Percentiles rank a stretch among this genome's conserved stretches.
These are phyloP conservation scores for Puntigrus tetrazona DNA, from an alignment of 2,113 vertebrate species.

Conservation along the genomic window DNA sequence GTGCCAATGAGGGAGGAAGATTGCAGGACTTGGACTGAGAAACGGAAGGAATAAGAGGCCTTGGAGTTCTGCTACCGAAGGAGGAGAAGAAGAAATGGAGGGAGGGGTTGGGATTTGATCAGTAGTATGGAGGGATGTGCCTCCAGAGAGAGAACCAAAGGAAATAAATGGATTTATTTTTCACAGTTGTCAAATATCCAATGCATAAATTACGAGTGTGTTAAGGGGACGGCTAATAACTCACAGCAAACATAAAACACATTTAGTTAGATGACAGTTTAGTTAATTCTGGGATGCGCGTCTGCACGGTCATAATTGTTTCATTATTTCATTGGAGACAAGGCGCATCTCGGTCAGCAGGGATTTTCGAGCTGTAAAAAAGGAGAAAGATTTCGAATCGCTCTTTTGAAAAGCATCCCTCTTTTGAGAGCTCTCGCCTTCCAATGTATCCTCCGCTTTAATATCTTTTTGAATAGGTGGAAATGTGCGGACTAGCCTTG, in stretches of 20 bases:
- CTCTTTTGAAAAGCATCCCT: constrained; percentile 28
- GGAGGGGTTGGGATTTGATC: constrained; percentile 47
- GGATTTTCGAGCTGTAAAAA: constrained; percentile 39
- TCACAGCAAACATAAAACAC: constrained; percentile 62
- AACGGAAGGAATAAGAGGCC: constrained; percentile 49
- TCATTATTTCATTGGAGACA: constrained; percentile 52
- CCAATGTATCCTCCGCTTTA: constrained; percentile 38
- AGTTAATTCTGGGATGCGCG: constrained; percentile 55
- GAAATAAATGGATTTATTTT: constrained; percentile 59
- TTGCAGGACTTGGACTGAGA: constrained; percentile 34
- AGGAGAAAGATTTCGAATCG: not conserved
- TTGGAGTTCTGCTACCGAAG: constrained; percentile 45
- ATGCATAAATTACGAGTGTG: constrained; percentile 61
- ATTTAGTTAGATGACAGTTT: constrained; percentile 62
- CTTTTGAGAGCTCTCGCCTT: constrained; percentile 30
- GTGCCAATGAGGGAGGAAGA: constrained; percentile 19
- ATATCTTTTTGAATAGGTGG: constrained; percentile 54
- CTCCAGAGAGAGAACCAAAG: constrained; percentile 33
- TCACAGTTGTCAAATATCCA: constrained; percentile 63
- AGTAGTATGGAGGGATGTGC: constrained; percentile 41
- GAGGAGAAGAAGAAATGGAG: constrained; percentile 43
- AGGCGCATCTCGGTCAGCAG: constrained; percentile 33
- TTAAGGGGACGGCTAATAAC: constrained; percentile 56
- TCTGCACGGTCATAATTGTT: constrained; percentile 53
- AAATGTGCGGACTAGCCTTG: constrained; percentile 28